Conservation (phyloP, 2,888 invertebrate genomes). For the Pterostichus madidus region DNA sequence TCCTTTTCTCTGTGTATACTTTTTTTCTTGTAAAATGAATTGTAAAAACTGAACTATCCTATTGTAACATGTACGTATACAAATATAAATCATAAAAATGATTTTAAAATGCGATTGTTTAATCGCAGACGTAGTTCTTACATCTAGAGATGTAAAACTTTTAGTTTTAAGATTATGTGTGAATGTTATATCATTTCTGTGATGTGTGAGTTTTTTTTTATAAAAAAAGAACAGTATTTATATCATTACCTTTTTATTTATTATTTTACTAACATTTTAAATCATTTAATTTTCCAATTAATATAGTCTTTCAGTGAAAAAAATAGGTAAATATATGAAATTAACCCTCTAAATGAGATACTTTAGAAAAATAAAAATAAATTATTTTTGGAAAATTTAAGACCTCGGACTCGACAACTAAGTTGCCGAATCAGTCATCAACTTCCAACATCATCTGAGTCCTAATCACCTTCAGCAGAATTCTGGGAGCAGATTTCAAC, state of each 20-base stretch:
- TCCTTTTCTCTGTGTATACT: slow-evolving; percentile 37
- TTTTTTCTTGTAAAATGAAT: slow-evolving; percentile 57
- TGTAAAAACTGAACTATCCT: slow-evolving; percentile 60
- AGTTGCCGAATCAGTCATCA: too few relatives aligned
- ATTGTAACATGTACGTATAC: slow-evolving; percentile 70
- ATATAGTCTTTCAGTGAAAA: too few relatives aligned
- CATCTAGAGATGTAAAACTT: slow-evolving; percentile 57
- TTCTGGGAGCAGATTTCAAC: too few relatives aligned
- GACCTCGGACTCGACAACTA: too few relatives aligned
- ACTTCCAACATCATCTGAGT: too few relatives aligned
- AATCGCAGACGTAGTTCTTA: slow-evolving; percentile 67
- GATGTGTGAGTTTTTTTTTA: slow-evolving; percentile 72
- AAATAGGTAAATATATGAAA: too few relatives aligned
- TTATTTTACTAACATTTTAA: not conserved
- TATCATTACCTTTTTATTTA: slow-evolving; percentile 67
- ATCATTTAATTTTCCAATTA: too few relatives aligned
- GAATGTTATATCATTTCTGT: slow-evolving; percentile 74
- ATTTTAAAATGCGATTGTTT: slow-evolving; percentile 70
- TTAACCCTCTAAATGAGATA: too few relatives aligned
- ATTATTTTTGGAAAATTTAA: too few relatives aligned
- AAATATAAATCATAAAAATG: slow-evolving; percentile 73
- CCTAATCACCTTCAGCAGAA: too few relatives aligned
- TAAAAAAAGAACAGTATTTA: slow-evolving; percentile 72
- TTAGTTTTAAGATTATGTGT: slow-evolving; percentile 69
- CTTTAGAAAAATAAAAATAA: too few relatives aligned